Evolutionary conservation across 2,113 vertebrate genomes (phyloP), one percentile per base, ranked within the genome.

Genomic region (Xenotilapia caudafasciata): DNA sequence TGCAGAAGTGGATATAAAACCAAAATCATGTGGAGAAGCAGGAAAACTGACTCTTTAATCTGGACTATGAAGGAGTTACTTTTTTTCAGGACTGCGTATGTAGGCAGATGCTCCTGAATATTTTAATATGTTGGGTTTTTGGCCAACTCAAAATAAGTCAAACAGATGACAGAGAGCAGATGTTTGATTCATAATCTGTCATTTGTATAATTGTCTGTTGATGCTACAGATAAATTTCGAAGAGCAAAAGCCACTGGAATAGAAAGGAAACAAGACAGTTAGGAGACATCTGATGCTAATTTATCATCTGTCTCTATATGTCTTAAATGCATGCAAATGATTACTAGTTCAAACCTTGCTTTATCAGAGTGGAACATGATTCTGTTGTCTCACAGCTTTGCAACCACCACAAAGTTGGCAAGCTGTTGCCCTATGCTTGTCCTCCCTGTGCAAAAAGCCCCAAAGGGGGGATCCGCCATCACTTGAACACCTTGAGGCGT

Each of bases 401-500:
- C 35, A 11, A 56, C 58, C 54, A 49, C n/a, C 83, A 70, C 83
- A 79, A 54, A 60, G 82, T 79, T 19, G 9, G 75, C 11, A 80
- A 45, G 15, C 51, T 73, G 5, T 47, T 40, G 5, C 83, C 84
- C 21, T 5, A 8, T 35, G 38, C 86, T 6, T 93, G 90, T 90
- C 85, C 86, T 83, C 83, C 84, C n/a, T 31, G 53, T 56, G 70
- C 86, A 21, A 90, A 80, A 60, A 80, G 42, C 60, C 38, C 83
- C 55, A 75, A 60, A 68, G 65, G 38, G 31, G 86, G 35, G 7
- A 11, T 80, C 28, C 54, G 11, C 55, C 92, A 56, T 79, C 91
- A 88, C 84, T 94, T 94, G 93, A 92, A 94, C 80, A 85, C 87
- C 79, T 56, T 95, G 83, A 91, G 91, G 31, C 33, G 12, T 21